A percentile compares a stretch with the other conserved stretches of the same genome.
Evolutionary conservation across 2,888 invertebrate genomes (phyloP).

Genomic region (Platynereis dumerilii): DNA sequence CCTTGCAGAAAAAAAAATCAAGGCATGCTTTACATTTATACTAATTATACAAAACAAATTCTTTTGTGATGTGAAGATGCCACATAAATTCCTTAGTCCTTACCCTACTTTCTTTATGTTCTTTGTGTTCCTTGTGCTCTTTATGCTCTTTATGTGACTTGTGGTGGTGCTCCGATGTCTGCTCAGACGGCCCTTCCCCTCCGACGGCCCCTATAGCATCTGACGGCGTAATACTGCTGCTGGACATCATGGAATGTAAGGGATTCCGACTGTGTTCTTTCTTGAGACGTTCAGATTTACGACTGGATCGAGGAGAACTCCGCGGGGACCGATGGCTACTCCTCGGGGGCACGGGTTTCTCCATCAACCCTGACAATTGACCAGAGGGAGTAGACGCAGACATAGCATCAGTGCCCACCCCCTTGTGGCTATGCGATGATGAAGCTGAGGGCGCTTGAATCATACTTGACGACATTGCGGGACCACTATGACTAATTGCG

Average conservation of each 20-base stretch:
- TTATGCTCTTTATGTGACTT: conserved; percentile 66
- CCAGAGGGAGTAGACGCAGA: no score
- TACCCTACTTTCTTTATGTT: background rate
- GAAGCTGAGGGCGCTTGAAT: no score
- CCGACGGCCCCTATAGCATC: conserved; percentile 56
- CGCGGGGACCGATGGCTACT: background rate
- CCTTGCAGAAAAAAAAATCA: no score
- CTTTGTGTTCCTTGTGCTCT: background rate
- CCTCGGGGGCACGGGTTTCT: conserved; percentile 1
- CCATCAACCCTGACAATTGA: background rate
- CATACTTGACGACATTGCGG: no score
- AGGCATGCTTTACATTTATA: no score
- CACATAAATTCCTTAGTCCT: no score
- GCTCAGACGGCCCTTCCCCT: conserved; percentile 30
- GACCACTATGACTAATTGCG: no score
- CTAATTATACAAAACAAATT: background rate
- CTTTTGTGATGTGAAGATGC: background rate
- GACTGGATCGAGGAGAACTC: conserved; percentile 15
- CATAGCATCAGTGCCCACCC: no score
- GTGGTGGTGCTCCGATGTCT: conserved; percentile 1
- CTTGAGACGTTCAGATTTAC: conserved; percentile 20
- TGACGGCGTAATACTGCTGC: conserved; percentile 52
- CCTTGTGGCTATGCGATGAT: no score
- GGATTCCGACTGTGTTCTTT: conserved; percentile 1
- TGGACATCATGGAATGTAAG: conserved; percentile 62